A percentile compares a stretch with the other conserved stretches of the same genome.
phyloP scores from a whole-genome alignment of 2,797 vertebrate genomes.

The Typhlichthys eigenmanni region DNA sequence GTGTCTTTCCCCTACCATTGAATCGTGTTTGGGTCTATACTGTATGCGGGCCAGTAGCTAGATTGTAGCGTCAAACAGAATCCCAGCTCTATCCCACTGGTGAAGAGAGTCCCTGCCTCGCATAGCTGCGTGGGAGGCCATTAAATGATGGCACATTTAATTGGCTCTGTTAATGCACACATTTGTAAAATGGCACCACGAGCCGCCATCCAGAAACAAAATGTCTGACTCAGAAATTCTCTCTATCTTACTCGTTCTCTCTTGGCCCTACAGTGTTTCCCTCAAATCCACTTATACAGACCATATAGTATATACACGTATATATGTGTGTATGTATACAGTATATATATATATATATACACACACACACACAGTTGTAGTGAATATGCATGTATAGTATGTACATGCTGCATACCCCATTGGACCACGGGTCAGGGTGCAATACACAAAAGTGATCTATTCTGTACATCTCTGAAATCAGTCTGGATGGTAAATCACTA shows the following conservation, averaged over 20 bases:
- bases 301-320: not conserved
- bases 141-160: constrained; percentile 65
- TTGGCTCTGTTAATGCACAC: constrained; percentile 65
- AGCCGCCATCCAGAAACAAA: constrained; percentile 51
- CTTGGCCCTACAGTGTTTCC: constrained; percentile 2
- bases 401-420: not conserved
- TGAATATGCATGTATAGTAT: not conserved
- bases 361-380: not conserved
- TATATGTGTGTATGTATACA: too few species aligned
- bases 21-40: not conserved
- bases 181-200: constrained; percentile 60
- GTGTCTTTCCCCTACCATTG: not conserved
- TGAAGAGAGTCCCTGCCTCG: constrained; percentile 50
- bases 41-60: constrained; percentile 21
- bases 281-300: not conserved
- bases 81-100: constrained; percentile 48
- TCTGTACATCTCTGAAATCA: constrained; percentile 4
- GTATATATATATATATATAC: not conserved
- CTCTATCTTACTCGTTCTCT: not conserved
- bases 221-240: constrained; percentile 29
- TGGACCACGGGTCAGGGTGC: constrained; percentile 8
- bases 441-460: constrained; percentile 2
- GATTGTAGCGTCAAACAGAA: constrained; percentile 47
- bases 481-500: constrained; percentile 22
- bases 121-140: constrained; percentile 54